phyloP scores from a whole-genome alignment of 2,113 vertebrate genomes.

The Crypturellus undulatus region DNA sequence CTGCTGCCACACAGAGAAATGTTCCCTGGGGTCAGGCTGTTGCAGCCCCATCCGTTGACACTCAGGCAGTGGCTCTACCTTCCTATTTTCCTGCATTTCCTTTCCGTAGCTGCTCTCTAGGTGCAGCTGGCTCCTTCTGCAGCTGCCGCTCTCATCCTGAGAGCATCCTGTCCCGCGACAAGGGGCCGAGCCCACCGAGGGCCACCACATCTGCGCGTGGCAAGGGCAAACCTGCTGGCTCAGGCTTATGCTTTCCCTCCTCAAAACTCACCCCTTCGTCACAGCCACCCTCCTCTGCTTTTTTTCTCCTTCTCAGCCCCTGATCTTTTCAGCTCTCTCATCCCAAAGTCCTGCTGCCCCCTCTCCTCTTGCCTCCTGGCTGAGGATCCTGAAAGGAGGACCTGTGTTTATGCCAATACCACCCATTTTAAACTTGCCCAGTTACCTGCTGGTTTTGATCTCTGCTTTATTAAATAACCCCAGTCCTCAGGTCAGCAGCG shows the following conservation, averaged over 20 bases:
- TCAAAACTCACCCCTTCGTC: too few species aligned
- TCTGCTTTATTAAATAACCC: neutral
- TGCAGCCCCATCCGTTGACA: neutral
- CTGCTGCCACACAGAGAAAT: accelerated
- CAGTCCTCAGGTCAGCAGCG: neutral
- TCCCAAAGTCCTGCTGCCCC: neutral
- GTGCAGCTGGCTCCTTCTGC: neutral
- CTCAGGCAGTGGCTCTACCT: neutral
- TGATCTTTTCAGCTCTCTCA: neutral
- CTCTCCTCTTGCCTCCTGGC: neutral
- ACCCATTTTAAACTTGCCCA: neutral
- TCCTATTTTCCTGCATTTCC: neutral
- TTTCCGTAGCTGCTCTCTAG: neutral
- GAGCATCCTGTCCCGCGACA: neutral
- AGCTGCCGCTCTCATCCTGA: neutral
- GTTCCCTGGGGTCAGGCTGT: neutral
- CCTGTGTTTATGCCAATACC: neutral
- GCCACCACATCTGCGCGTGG: neutral
- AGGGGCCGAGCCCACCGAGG: neutral
- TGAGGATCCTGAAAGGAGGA: neutral
- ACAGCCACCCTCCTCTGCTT: neutral
- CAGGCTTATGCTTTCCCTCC: neutral
- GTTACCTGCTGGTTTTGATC: neutral
- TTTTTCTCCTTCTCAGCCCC: neutral
- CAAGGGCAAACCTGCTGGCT: neutral